Evolutionary conservation across 2,113 vertebrate genomes (phyloP).

Genomic region (Tetraodon nigroviridis): DNA sequence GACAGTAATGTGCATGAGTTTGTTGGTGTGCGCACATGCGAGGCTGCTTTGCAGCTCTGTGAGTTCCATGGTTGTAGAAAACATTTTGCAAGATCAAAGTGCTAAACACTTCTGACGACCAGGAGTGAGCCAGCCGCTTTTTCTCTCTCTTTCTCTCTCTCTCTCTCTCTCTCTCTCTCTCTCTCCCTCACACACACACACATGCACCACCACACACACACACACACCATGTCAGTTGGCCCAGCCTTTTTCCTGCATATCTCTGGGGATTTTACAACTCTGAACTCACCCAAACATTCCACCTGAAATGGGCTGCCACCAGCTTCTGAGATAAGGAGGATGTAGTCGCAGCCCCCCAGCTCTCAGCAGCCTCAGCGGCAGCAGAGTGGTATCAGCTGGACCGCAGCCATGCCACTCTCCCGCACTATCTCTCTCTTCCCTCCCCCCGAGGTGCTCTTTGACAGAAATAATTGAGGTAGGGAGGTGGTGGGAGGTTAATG

Average conservation of each 20-base stretch:
- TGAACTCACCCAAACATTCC: conserved; percentile 50
- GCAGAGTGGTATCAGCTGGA: conserved; percentile 52
- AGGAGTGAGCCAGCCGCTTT: conserved; percentile 28
- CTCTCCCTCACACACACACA: conserved; percentile 19
- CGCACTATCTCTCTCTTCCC: conserved; percentile 22
- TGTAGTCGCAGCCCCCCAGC: conserved; percentile 45
- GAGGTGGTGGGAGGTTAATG: conserved; percentile 78
- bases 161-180: conserved; percentile 2
- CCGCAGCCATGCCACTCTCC: conserved; percentile 34
- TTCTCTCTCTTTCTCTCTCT: conserved; percentile 4
- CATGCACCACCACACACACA: conserved; percentile 10
- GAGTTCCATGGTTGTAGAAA: conserved; percentile 47
- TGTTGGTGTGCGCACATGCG: conserved; percentile 3
- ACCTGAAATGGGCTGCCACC: conserved; percentile 60
- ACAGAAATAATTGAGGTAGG: conserved; percentile 73
- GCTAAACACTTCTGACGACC: conserved; percentile 44
- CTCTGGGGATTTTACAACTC: conserved; percentile 47
- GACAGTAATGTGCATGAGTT: conserved; percentile 3
- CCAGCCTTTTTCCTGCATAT: conserved; percentile 36
- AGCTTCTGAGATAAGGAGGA: conserved; percentile 59
- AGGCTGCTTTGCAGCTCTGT: conserved; percentile 39
- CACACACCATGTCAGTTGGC: conserved; percentile 7
- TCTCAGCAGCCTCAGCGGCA: conserved; percentile 37
- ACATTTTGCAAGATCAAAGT: conserved; percentile 65
- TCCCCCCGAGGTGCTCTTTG: conserved; percentile 56